Base-by-base conservation (phyloP, 2,888 invertebrate genomes). In the Thymelicus sylvestris region DNA sequence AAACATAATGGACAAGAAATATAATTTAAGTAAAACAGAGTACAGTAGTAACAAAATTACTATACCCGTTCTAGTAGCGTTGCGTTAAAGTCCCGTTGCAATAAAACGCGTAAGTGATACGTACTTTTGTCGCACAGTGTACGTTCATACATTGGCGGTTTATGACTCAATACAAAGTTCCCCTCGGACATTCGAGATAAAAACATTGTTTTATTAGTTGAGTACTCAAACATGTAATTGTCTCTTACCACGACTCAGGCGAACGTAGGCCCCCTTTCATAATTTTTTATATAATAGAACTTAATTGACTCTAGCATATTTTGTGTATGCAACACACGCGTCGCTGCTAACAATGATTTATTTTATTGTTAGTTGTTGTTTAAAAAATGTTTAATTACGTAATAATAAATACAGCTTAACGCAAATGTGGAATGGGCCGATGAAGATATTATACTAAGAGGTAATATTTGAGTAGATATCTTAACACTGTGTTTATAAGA, bases 211-310 rank as follows among this genome's bases (percentile, higher is more conserved):
- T 67, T 73, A 71, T 72, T 67, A 52, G 57, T 72, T 8, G 62
- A 70, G 67, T 64, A 72, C 75, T 76, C 72, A 75, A 78, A 77
- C 73, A 72, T 69, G 76, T 76, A 79, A 77, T 79, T 77, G 77
- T 74, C 73, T 74, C 73, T 71, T 55, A 48, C 64, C 39, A 60
- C 75, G 73, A 74, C 74, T n/a, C 75, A 73, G 67, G 68, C 67
- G 76, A 74, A 74, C 74, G 73, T 73, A 73, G 73, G 76, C 69
- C 77, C 73, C 67, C 66, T 68, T 68, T 19, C 19, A 19, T 52
- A 50, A 71, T 75, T 74, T 77, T 77, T 76, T 72, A 67, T 74
- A 70, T 71, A 77, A 76, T 77, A 60, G 74, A 61, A 67, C 67
- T 72, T 76, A 75, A 77, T 76, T 78, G 76, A 74, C 65, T 75